These are phyloP conservation scores for Gryllus bimaculatus DNA, from an alignment of 1,140 invertebrate genomes.

Conservation along the genomic window DNA sequence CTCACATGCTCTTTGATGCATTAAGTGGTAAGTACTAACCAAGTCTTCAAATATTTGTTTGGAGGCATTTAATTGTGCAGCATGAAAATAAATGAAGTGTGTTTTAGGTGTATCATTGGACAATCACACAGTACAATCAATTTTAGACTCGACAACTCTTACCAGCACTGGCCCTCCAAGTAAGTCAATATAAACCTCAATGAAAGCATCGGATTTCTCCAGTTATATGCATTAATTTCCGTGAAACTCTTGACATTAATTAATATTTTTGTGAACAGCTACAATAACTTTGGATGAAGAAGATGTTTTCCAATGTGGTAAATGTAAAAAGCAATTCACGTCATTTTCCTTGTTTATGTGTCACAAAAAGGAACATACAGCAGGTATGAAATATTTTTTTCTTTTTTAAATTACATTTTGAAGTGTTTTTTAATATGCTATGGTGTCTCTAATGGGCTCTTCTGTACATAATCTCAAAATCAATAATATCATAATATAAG, in stretches of 20 bases:
- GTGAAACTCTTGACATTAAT: background rate
- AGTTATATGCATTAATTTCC: no score
- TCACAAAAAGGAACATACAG: conserved; percentile 45
- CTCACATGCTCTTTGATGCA: conserved; percentile 36
- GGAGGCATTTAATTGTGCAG: no score
- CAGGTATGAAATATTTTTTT: background rate
- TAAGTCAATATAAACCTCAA: background rate
- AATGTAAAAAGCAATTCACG: conserved; percentile 55
- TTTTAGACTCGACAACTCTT: conserved; percentile 35
- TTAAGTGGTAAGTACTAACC: conserved; percentile 32
- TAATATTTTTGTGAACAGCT: conserved; percentile 21
- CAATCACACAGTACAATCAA: conserved; percentile 35
- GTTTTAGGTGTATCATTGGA: conserved; percentile 34
- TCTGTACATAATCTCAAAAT: no score
- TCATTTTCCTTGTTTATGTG: conserved; percentile 44
- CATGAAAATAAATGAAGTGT: background rate
- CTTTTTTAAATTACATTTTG: no score
- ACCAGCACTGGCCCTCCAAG: conserved; percentile 21
- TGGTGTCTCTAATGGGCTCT: no score
- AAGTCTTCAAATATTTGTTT: background rate
- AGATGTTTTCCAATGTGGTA: conserved; percentile 58
- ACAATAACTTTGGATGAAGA: conserved; percentile 42
- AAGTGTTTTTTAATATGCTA: no score
- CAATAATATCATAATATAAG: no score
- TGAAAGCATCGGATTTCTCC: no score